Evolutionary conservation across 2,888 invertebrate genomes (phyloP), one percentile per base, ranked within the genome.

Genomic region (Drosophila incognita): DNA sequence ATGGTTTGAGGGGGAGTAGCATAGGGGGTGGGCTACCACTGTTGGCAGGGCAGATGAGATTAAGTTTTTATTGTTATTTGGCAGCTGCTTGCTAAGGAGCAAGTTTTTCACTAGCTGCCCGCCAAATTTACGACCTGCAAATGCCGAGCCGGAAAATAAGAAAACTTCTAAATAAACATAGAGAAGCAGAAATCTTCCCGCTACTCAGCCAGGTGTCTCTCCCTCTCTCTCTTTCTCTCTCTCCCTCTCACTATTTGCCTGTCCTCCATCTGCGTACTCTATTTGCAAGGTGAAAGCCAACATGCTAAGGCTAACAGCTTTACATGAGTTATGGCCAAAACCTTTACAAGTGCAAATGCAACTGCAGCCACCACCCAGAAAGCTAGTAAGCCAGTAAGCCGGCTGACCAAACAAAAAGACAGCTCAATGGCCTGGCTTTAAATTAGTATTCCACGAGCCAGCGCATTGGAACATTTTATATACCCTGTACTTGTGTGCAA

Each of bases 101-200:
- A 69, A 69, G 65, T 63, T 73, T 59, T 53, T 6, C 49, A 46
- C 61, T 56, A 15, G 13, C 38, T n/a, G 29, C 24, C 42, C 31
- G 27, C 18, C 1, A 59, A 58, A 73, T 73, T 74, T 74, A 74
- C 66, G 74, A 69, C 29, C 69, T 58, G 63, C 21, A 62, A 69
- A 59, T 65, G 38, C 53, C 36, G 35, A 33, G 29, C 33, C 3
- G 42, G 53, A 63, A 57, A 65, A 67, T 13, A 33, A 27, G 40
- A 68, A 68, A 76, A 76, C 62, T 77, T 73, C 70, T 74, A 64
- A 70, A 62, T 53, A 74, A 78, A 62, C 70, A 74, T 70, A 74
- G n/a, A 52, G 62, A 31, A 11, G 27, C 52, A n/a, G 62, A 63
- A 62, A 40, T 48, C 52, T 24, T 24, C 24, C 2, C 24, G 24